These are phyloP conservation scores for Ormyrus pomaceus DNA, from an alignment of 2,888 invertebrate genomes.

Conservation along the genomic window DNA sequence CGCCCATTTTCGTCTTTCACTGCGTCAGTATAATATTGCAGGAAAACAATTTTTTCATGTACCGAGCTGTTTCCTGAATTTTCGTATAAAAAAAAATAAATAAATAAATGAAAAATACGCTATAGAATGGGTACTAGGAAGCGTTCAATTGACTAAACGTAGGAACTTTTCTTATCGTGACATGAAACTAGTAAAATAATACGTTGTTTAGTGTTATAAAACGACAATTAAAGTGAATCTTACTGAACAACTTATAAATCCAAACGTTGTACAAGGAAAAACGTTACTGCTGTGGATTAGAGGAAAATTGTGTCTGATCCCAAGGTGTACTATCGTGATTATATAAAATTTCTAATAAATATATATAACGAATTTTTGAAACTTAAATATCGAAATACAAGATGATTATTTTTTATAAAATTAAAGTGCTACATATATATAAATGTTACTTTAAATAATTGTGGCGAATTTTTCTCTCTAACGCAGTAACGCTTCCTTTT, in stretches of 20 bases:
- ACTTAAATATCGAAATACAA: slow-evolving; percentile 31
- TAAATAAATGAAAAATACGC: slow-evolving; percentile 10
- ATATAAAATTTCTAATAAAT: slow-evolving; percentile 31
- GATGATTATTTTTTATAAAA: slow-evolving; percentile 48
- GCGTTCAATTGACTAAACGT: slow-evolving; percentile 17
- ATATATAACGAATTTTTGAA: slow-evolving; percentile 26
- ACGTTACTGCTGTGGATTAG: slow-evolving; percentile 24
- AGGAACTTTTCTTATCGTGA: slow-evolving; percentile 44
- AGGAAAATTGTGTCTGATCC: slow-evolving; percentile 4
- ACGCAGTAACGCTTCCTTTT: slow-evolving; percentile 25
- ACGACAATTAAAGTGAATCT: slow-evolving; percentile 22
- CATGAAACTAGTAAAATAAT: slow-evolving; percentile 33
- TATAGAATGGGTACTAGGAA: slow-evolving; percentile 24
- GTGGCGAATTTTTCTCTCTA: slow-evolving; percentile 26
- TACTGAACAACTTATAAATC: slow-evolving; percentile 31
- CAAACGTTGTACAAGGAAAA: slow-evolving; percentile 16
- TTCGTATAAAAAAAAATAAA: slow-evolving; percentile 9
- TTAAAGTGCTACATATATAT: slow-evolving; percentile 23
- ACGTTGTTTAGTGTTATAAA: slow-evolving; percentile 40
- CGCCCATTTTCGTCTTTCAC: slow-evolving; percentile 44
- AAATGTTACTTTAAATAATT: slow-evolving; percentile 16
- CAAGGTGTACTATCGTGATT: slow-evolving; percentile 12
- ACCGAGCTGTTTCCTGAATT: slow-evolving; percentile 25
- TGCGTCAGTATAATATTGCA: slow-evolving; percentile 16
- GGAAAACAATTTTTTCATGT: slow-evolving; percentile 24